These are phyloP conservation scores for Drosophila melanica DNA, from an alignment of 1,140 invertebrate species.

Conservation along the genomic window DNA sequence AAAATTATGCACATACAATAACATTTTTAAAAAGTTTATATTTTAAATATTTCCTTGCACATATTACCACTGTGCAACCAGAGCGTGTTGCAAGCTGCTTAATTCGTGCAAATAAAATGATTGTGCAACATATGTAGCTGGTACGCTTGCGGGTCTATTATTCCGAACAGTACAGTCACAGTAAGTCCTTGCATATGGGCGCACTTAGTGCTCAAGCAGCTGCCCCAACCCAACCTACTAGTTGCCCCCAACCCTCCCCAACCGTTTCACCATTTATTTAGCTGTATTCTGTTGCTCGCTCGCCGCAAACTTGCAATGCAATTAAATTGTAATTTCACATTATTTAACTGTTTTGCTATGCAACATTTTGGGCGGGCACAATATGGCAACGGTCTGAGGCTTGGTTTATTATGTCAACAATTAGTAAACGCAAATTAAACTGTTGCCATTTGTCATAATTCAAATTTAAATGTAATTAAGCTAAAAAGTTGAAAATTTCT, in stretches of 20 bases:
- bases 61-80: slow-evolving; percentile 44
- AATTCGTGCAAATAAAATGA: slow-evolving; percentile 80
- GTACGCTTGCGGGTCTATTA: slow-evolving; percentile 61
- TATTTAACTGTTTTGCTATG: slow-evolving; percentile 72
- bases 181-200: slow-evolving; percentile 42
- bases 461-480: slow-evolving; percentile 7
- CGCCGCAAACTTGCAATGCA: slow-evolving; percentile 69
- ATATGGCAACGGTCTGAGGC: slow-evolving; percentile 25
- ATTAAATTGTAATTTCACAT: slow-evolving; percentile 74
- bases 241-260: slow-evolving; percentile 1
- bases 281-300: slow-evolving; percentile 22
- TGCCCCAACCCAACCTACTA: slow-evolving; percentile 10
- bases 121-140: slow-evolving; percentile 75
- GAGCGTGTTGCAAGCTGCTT: slow-evolving; percentile 53
- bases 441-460: slow-evolving; percentile 30
- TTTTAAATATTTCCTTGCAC: no score
- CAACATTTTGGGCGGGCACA: slow-evolving; percentile 52
- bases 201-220: slow-evolving; percentile 29
- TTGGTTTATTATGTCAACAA: slow-evolving; percentile 67
- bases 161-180: slow-evolving; percentile 40
- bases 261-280: background rate
- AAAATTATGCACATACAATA: no score
- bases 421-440: slow-evolving; percentile 45
- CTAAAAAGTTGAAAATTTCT: slow-evolving; percentile 2
- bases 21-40: no score